Base-by-base conservation (phyloP, 53 echinoderm and acorn worm species). In the Echinometra lucunter region DNA sequence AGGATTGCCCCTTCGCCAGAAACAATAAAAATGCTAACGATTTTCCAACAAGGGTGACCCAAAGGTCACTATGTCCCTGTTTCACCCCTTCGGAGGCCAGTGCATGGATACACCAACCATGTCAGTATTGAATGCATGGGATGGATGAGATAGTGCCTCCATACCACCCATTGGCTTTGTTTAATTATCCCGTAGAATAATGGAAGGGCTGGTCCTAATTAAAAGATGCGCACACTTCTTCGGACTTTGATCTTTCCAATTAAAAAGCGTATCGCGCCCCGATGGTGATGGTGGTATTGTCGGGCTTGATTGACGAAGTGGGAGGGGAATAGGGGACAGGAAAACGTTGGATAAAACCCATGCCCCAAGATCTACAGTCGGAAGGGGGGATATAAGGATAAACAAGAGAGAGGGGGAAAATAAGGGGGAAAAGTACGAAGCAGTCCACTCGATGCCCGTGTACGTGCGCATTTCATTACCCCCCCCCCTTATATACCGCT, bases 181-280 rank as follows among this genome's bases (percentile, higher is more conserved):
- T 85, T 85, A 85, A 85, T 85, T 85, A 49, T 47, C 49, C 53
- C 2, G 49, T 47, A 85, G 47, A 45, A 30, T 25, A 53, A 85
- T 53, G 85, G 47, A 49, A 49, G 37, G 49, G 85, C 85, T 47
- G 85, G 15, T 49, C 85, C 85, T 85, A 85, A 85, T 85, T 85
- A 85, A 85, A 85, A 85, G 49, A 85, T 85, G 49, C 28, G 53
- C 85, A 49, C 49, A 85, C 85, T 85, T 85, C 85, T 85, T 47
- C 10, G 85, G 85, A 85, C 85, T 85, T 85, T 85, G 85, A 21
- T 85, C 49, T 45, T 53, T n/a, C 47, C 49, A 85, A 85, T 85
- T 85, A 85, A 85, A 49, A 30, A 49, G 85, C 44, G 28, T 49
- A 49, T 49, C 49, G 85, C 85, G 85, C 85, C 49, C 12, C 13